Conservation (phyloP, 1,140 invertebrate genomes). For the Drosophila sturtevanti region DNA sequence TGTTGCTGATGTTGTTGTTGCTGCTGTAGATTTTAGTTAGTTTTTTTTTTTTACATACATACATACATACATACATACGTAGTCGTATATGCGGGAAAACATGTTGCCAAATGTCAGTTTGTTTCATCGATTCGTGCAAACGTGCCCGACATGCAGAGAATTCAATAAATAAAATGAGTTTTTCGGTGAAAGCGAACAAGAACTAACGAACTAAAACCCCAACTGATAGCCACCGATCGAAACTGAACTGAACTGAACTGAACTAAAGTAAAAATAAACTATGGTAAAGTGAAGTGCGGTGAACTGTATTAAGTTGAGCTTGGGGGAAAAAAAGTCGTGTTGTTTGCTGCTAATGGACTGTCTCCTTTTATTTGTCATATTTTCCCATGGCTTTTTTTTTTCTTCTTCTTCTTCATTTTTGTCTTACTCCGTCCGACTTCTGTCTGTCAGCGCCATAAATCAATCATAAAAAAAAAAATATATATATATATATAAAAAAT, state of each 20-base stretch:
- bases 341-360: conserved; percentile 54
- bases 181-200: conserved; percentile 76
- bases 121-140: conserved; percentile 64
- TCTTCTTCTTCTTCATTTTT: background rate
- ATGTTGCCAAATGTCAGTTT: conserved; percentile 51
- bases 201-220: background rate
- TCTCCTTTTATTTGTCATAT: conserved; percentile 10
- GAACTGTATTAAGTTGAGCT: conserved; percentile 1
- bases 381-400: conserved; percentile 34
- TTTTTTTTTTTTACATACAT: conserved; percentile 13
- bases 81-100: conserved; percentile 14
- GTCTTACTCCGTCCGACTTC: conserved; percentile 20
- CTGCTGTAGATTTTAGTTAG: background rate
- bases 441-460: conserved; percentile 32
- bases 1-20: conserved; percentile 23
- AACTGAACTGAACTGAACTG: background rate
- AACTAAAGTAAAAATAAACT: too few relatives aligned
- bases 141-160: conserved; percentile 75
- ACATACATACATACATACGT: too few relatives aligned
- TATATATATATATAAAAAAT: too few relatives aligned
- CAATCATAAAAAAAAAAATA: conserved; percentile 29
- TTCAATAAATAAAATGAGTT: conserved; percentile 76
- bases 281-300: background rate
- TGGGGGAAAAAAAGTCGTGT: conserved; percentile 56
- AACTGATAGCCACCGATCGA: background rate